phyloP scores from a whole-genome alignment of 1,140 invertebrate species.

The Scylla paramamosain region DNA sequence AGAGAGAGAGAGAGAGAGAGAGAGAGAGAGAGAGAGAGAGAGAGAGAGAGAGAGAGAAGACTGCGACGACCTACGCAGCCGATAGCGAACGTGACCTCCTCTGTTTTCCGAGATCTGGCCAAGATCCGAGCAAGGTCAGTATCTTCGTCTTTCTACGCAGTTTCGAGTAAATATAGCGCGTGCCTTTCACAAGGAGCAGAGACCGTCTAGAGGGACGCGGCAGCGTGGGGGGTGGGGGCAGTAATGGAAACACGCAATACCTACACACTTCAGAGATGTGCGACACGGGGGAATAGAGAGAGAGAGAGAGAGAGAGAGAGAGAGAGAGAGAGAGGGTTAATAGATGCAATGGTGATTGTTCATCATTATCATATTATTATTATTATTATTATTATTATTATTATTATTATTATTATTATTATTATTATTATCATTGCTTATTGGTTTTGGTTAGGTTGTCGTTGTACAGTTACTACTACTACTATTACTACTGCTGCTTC shows the following conservation, averaged over 20 bases:
- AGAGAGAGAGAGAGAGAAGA: conserved; percentile 50
- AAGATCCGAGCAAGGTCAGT: conserved; percentile 55
- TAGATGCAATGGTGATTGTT: too few species aligned
- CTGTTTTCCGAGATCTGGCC: conserved; percentile 50
- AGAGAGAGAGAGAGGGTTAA: conserved; percentile 4
- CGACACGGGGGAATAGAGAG: neutral
- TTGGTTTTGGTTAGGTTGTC: too few species aligned
- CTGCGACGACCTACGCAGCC: conserved; percentile 50
- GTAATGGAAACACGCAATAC: too few species aligned
- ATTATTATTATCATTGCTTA: too few species aligned
- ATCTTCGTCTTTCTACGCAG: conserved; percentile 57
- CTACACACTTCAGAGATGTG: too few species aligned
- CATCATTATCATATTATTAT: too few species aligned
- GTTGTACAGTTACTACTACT: too few species aligned
- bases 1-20: conserved; percentile 38
- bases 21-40: conserved; percentile 61
- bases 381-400: too few species aligned
- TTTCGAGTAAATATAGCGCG: conserved; percentile 48
- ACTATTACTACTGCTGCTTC: too few species aligned
- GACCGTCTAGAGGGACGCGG: neutral
- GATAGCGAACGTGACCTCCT: conserved; percentile 33
- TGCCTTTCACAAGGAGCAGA: too few species aligned
- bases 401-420: too few species aligned
- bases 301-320: conserved; percentile 26
- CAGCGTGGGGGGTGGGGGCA: neutral